Evolutionary conservation across 2,888 invertebrate genomes (phyloP).

Genomic region (Troides oblongomaculatus): DNA sequence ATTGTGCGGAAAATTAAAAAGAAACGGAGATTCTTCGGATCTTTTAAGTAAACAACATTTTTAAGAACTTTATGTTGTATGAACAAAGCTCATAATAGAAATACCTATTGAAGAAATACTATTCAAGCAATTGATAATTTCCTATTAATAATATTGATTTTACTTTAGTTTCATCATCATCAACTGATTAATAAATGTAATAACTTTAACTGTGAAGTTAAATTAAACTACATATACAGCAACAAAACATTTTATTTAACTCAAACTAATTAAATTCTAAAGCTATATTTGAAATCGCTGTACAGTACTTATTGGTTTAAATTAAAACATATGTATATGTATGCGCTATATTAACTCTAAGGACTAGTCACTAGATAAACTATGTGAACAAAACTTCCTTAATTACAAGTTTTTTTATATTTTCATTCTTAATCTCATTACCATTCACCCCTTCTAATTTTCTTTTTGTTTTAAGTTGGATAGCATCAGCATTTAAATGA

Average conservation of each 20-base stretch:
- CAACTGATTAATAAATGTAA: background rate
- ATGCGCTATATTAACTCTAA: constrained; percentile 13
- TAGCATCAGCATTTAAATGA: too few relatives aligned
- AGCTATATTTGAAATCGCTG: constrained; percentile 16
- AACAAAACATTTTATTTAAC: constrained; percentile 26
- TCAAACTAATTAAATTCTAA: constrained; percentile 12
- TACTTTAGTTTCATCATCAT: too few relatives aligned
- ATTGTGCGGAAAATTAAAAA: too few relatives aligned
- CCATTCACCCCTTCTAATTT: background rate
- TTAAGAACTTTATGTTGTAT: too few relatives aligned
- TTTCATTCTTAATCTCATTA: constrained; percentile 19
- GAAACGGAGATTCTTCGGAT: too few relatives aligned
- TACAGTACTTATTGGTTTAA: constrained; percentile 12
- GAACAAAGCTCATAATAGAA: too few relatives aligned
- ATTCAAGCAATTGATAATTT: too few relatives aligned
- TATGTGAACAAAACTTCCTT: constrained; percentile 11
- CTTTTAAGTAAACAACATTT: too few relatives aligned
- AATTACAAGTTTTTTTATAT: constrained; percentile 1
- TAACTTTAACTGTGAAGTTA: background rate
- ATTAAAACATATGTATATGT: constrained; percentile 9
- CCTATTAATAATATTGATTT: too few relatives aligned
- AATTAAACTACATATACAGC: background rate
- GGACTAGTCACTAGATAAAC: constrained; percentile 25
- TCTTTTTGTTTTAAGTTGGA: too few relatives aligned
- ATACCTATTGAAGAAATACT: too few relatives aligned